Evolutionary conservation across 2,888 invertebrate genomes (phyloP).

Genomic region (Drosophila limbata): DNA sequence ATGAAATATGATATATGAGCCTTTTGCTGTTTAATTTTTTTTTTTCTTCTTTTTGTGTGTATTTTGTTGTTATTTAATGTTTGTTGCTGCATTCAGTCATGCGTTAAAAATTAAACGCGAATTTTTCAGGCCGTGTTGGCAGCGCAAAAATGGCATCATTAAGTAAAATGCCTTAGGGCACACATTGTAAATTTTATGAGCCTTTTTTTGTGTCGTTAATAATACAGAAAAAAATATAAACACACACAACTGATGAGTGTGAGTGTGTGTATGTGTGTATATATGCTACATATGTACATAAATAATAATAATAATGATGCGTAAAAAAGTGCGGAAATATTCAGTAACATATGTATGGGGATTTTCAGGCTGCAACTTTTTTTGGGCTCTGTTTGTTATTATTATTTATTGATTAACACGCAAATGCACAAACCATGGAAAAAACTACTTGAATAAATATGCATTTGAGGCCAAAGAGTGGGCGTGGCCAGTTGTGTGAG

Average conservation of each 20-base stretch:
- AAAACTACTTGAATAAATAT: constrained; percentile 71
- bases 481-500: constrained; percentile 2
- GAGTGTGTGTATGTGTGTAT: constrained; percentile 8
- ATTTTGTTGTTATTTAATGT: constrained; percentile 17
- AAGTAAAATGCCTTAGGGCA: constrained; percentile 72
- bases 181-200: constrained; percentile 81
- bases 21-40: constrained; percentile 29
- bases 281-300: constrained; percentile 37
- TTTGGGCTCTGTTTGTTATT: constrained; percentile 30
- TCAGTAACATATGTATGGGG: constrained; percentile 49
- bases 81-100: constrained; percentile 76
- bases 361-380: constrained; percentile 31
- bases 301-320: constrained; percentile 67
- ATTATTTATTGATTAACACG: constrained; percentile 73
- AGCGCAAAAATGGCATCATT: constrained; percentile 81
- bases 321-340: constrained; percentile 57
- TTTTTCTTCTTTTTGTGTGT: constrained; percentile 10
- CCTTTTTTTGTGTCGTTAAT: constrained; percentile 79
- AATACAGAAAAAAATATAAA: constrained; percentile 67
- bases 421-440: constrained; percentile 70
- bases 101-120: constrained; percentile 80
- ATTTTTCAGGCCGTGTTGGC: constrained; percentile 69
- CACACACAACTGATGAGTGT: constrained; percentile 12
- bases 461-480: constrained; percentile 20
- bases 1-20: constrained; percentile 32